phyloP scores from a whole-genome alignment of 1,140 invertebrate species.

The Papilio polytes region DNA sequence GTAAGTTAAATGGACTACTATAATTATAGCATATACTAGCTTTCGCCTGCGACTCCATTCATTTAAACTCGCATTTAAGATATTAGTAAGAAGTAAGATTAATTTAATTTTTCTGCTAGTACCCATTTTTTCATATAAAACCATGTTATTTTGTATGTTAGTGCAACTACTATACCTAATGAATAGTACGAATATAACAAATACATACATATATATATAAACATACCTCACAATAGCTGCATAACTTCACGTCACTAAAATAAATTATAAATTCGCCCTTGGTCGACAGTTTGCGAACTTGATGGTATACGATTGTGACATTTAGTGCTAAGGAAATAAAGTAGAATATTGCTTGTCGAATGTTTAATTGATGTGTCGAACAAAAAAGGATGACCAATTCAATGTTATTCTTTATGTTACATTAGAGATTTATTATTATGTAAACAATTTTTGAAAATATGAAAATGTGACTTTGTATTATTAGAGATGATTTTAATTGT shows the following conservation, averaged over 20 bases:
- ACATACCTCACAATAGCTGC: neutral
- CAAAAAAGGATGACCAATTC: neutral
- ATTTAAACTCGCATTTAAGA: too few relatives aligned
- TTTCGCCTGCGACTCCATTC: too few relatives aligned
- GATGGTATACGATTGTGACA: neutral
- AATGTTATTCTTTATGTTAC: neutral
- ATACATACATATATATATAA: neutral
- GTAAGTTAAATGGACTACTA: neutral
- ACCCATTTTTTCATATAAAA: neutral
- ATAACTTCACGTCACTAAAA: slow-evolving; percentile 20
- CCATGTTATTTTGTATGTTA: neutral
- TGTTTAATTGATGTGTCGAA: slow-evolving; percentile 7
- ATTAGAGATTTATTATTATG: neutral
- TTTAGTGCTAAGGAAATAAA: neutral
- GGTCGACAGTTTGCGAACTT: neutral
- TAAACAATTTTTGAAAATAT: neutral
- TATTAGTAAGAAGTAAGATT: neutral
- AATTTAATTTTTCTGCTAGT: neutral
- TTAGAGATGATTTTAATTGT: neutral
- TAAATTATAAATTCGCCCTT: slow-evolving; percentile 6
- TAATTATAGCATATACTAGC: neutral
- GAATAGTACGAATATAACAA: neutral
- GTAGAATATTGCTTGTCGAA: neutral
- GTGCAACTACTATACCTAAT: neutral
- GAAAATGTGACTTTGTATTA: neutral